These are phyloP conservation scores for Hemibagrus wyckioides DNA, from an alignment of 2,113 vertebrate species.

Conservation along the genomic window DNA sequence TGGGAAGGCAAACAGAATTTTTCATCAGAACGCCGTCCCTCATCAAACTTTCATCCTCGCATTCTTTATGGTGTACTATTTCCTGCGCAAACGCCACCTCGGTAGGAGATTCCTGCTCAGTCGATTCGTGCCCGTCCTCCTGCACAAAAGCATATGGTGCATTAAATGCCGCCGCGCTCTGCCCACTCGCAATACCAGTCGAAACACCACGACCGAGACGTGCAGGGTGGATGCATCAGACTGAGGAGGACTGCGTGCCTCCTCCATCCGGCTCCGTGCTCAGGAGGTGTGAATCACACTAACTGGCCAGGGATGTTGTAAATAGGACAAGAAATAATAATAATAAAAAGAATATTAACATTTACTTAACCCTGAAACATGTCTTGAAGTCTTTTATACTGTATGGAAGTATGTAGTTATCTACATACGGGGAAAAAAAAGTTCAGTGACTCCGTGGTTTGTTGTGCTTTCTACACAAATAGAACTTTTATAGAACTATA, in stretches of 20 bases:
- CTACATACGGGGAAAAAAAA: neutral
- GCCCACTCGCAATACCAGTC: constrained; percentile 33
- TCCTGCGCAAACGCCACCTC: constrained; percentile 49
- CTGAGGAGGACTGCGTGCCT: constrained; percentile 10
- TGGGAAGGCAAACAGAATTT: constrained; percentile 59
- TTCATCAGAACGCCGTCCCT: constrained; percentile 55
- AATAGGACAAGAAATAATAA: neutral
- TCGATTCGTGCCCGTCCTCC: constrained; percentile 14
- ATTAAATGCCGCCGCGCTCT: constrained; percentile 40
- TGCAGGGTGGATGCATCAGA: neutral
- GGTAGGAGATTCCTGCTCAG: constrained; percentile 42
- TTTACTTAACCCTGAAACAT: neutral
- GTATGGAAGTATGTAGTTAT: neutral
- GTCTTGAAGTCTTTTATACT: neutral
- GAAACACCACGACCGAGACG: neutral
- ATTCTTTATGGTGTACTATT: constrained; percentile 40
- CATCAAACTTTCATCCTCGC: constrained; percentile 60
- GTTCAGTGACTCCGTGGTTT: no score
- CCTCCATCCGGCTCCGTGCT: neutral
- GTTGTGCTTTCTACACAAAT: neutral
- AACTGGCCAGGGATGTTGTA: neutral
- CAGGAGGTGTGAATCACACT: constrained; percentile 19
- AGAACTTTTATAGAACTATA: neutral
- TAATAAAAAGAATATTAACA: neutral
- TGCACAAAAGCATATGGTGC: constrained; percentile 41